A percentile compares a stretch with the other conserved stretches of the same genome.
Evolutionary conservation across 2,888 invertebrate species (phyloP).

Genomic region (Drosophila falleni): DNA sequence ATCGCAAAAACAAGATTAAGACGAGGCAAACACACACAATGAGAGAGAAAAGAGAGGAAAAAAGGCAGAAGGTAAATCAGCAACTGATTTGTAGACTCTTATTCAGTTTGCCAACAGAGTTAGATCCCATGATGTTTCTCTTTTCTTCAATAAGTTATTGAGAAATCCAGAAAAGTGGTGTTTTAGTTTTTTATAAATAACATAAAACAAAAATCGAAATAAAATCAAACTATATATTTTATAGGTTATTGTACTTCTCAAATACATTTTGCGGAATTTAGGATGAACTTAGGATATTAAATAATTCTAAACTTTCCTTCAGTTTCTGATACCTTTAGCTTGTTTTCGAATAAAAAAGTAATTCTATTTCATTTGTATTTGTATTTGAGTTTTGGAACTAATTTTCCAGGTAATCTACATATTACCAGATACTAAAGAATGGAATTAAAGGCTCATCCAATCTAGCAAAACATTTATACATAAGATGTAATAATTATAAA

Average conservation of each 20-base stretch:
- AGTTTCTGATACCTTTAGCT: background rate
- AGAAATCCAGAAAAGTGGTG: background rate
- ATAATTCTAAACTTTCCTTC: too few species aligned
- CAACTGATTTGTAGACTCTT: slow-evolving; percentile 15
- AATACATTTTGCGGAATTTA: background rate
- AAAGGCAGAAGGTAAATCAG: slow-evolving; percentile 11
- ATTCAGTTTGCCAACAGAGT: background rate
- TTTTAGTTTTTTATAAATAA: too few species aligned
- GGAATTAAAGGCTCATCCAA: background rate
- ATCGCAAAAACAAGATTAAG: slow-evolving; percentile 77
- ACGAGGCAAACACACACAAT: slow-evolving; percentile 24
- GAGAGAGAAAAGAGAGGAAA: slow-evolving; percentile 26
- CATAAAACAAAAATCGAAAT: background rate
- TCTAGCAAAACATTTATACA: background rate
- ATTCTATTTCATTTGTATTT: background rate
- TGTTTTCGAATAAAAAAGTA: background rate
- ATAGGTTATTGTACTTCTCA: background rate
- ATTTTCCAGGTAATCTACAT: too few species aligned
- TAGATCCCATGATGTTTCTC: background rate
- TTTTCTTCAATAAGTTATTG: background rate
- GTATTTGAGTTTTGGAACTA: background rate
- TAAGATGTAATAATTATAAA: background rate
- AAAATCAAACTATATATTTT: background rate
- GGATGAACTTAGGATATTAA: too few species aligned
- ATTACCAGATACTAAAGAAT: too few species aligned